These are phyloP conservation scores for Papilio machaon DNA, from an alignment of 1,140 invertebrate species.

Conservation along the genomic window DNA sequence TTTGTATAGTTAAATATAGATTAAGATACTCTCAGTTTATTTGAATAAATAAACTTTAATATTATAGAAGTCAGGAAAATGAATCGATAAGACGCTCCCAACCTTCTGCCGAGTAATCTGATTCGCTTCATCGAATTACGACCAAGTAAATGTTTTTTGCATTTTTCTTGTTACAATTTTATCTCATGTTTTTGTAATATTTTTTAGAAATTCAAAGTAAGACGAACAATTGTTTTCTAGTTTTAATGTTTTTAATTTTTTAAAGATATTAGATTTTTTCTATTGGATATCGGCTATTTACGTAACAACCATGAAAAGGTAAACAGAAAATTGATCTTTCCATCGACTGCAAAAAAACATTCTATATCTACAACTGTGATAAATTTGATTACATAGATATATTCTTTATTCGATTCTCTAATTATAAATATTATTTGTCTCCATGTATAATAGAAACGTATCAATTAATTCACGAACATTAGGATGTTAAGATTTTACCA, in stretches of 20 bases:
- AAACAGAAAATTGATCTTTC: no score
- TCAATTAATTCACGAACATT: no score
- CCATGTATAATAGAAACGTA: no score
- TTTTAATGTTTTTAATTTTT: no score
- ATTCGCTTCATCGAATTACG: conserved; percentile 22
- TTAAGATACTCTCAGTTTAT: background rate
- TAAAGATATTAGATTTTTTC: no score
- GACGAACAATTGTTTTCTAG: background rate
- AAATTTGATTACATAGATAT: no score
- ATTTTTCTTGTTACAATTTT: background rate
- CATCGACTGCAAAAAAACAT: no score
- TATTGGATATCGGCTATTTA: no score
- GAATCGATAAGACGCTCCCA: background rate
- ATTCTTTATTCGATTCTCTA: no score
- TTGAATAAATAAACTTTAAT: background rate
- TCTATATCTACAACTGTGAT: no score
- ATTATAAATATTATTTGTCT: no score
- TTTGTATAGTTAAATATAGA: background rate
- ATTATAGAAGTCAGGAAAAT: background rate
- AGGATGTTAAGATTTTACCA: background rate
- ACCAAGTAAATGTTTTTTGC: conserved; percentile 12
- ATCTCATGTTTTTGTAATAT: background rate
- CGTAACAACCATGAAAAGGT: no score
- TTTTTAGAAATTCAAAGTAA: background rate
- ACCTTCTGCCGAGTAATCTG: background rate